These are phyloP conservation scores for Silurus glanis DNA, from an alignment of 2,113 vertebrate species.

Conservation along the genomic window DNA sequence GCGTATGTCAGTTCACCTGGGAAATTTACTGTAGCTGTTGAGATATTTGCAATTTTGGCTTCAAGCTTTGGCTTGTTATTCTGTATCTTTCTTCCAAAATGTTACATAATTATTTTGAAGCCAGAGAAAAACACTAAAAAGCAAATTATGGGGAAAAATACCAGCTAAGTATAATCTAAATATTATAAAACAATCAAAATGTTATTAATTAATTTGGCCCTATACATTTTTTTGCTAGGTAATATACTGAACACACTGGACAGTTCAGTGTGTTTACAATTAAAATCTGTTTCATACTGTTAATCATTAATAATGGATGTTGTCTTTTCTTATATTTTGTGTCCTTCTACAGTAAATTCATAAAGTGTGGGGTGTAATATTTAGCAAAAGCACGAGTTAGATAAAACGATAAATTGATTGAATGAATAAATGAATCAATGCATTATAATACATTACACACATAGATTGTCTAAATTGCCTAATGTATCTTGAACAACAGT, in stretches of 20 bases:
- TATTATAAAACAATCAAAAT: background rate
- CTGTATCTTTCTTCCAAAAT: constrained; percentile 14
- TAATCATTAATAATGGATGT: background rate
- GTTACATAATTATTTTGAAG: constrained; percentile 6
- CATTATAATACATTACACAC: too few relatives aligned
- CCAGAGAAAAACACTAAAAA: constrained; percentile 19
- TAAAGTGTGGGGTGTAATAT: too few relatives aligned
- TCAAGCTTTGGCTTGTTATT: constrained; percentile 12
- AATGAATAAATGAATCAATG: too few relatives aligned
- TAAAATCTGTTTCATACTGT: background rate
- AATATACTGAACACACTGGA: background rate
- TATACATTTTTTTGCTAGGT: background rate
- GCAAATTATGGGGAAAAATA: background rate
- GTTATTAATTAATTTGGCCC: background rate
- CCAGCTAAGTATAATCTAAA: background rate
- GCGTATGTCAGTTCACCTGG: constrained; percentile 11
- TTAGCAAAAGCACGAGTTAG: too few relatives aligned
- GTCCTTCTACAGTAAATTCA: too few relatives aligned
- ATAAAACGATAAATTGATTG: too few relatives aligned
- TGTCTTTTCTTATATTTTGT: background rate
- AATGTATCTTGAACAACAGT: too few relatives aligned
- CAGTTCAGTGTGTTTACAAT: background rate
- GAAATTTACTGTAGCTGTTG: constrained; percentile 10
- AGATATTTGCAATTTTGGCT: constrained; percentile 10
- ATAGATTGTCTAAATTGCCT: too few relatives aligned